phyloP scores from a whole-genome alignment of 2,797 vertebrate genomes.

The Eulemur coronatus region DNA sequence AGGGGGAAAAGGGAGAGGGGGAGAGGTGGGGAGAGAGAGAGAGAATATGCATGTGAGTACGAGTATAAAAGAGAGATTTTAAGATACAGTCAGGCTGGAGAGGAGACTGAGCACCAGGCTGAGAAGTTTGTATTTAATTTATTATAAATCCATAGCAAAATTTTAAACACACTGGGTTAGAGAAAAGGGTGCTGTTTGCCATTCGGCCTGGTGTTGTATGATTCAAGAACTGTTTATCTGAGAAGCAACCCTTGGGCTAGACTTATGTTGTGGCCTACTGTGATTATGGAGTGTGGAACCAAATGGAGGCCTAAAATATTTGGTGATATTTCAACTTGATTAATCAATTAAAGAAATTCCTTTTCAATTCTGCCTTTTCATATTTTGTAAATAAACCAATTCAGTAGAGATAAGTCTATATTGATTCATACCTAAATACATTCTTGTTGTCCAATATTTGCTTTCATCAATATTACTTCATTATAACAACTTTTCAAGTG shows the following conservation, averaged over 20 bases:
- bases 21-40: not conserved
- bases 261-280: not conserved
- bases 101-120: not conserved
- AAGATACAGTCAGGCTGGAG: not conserved
- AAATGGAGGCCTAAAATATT: not conserved
- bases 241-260: not conserved
- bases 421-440: not conserved
- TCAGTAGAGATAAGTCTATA: not conserved
- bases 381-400: not conserved
- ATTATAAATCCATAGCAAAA: not conserved
- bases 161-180: not conserved
- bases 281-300: not conserved
- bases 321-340: not conserved
- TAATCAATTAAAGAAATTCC: not conserved
- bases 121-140: not conserved
- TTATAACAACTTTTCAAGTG: not conserved
- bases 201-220: not conserved
- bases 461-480: not conserved
- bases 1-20: not conserved
- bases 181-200: not conserved
- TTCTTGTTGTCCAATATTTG: not conserved
- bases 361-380: not conserved
- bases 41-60: not conserved
- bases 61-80: not conserved
- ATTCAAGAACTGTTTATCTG: not conserved